These are phyloP conservation scores for Phalacrocorax carbo DNA, from an alignment of 2,113 vertebrate species.

Conservation along the genomic window DNA sequence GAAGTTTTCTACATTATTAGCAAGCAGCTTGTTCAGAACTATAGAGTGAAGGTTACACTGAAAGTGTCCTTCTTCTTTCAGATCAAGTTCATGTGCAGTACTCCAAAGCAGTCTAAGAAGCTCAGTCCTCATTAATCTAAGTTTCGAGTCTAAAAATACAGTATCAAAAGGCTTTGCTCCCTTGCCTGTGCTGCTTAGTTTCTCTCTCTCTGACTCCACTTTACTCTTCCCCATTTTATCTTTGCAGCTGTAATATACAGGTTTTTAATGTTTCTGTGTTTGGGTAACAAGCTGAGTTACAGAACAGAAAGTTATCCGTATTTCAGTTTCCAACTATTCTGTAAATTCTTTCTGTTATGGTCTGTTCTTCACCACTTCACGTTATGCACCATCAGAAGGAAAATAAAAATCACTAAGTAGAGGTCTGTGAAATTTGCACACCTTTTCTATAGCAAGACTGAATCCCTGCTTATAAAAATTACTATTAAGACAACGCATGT, in stretches of 20 bases:
- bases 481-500: not conserved
- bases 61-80: conserved; percentile 29
- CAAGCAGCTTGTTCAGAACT: conserved; percentile 29
- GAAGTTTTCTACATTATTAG: not conserved
- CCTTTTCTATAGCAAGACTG: not conserved
- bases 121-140: conserved; percentile 5
- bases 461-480: not conserved
- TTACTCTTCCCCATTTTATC: not conserved
- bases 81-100: conserved; percentile 1
- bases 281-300: not conserved
- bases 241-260: not conserved
- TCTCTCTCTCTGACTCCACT: not conserved
- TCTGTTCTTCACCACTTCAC: not conserved
- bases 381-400: not conserved
- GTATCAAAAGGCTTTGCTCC: conserved; percentile 34
- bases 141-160: not conserved
- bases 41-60: conserved; percentile 32
- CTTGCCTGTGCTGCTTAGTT: not conserved
- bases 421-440: not conserved
- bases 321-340: not conserved
- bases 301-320: not conserved
- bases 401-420: not conserved
- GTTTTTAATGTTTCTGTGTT: not conserved
- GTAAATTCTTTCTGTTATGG: not conserved
- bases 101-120: conserved; percentile 10